Evolutionary conservation across 1,140 invertebrate species (phyloP).

Genomic region (Daktulosphaira vitifoliae): DNA sequence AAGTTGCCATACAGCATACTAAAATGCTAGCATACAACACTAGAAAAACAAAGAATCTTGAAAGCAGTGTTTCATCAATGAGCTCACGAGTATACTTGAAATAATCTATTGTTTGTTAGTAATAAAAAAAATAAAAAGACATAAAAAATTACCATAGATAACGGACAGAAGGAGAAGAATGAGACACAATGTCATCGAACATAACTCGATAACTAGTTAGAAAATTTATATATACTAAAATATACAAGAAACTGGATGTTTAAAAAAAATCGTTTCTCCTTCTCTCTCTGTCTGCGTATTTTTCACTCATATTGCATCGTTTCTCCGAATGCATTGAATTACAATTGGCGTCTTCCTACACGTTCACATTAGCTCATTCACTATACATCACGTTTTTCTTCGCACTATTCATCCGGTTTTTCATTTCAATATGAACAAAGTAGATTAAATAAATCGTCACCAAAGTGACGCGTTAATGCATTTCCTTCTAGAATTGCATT

Average conservation of each 20-base stretch:
- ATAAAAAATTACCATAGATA: background rate
- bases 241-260: background rate
- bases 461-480: too few species aligned
- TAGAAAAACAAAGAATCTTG: too few species aligned
- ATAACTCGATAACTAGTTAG: background rate
- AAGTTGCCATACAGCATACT: too few species aligned
- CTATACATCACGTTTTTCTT: too few species aligned
- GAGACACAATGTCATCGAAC: background rate
- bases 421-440: too few species aligned
- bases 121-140: background rate
- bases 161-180: background rate
- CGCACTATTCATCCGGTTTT: too few species aligned
- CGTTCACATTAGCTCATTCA: too few species aligned
- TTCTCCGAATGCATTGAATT: background rate
- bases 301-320: background rate
- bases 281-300: conserved; percentile 6
- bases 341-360: too few species aligned
- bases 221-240: background rate
- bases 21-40: too few species aligned
- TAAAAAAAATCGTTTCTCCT: background rate
- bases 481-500: too few species aligned
- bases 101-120: background rate
- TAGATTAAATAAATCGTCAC: too few species aligned
- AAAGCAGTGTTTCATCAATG: background rate
- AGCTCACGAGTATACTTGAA: background rate